Conservation (phyloP, 2,113 vertebrate genomes). For the Cinclus cinclus region DNA sequence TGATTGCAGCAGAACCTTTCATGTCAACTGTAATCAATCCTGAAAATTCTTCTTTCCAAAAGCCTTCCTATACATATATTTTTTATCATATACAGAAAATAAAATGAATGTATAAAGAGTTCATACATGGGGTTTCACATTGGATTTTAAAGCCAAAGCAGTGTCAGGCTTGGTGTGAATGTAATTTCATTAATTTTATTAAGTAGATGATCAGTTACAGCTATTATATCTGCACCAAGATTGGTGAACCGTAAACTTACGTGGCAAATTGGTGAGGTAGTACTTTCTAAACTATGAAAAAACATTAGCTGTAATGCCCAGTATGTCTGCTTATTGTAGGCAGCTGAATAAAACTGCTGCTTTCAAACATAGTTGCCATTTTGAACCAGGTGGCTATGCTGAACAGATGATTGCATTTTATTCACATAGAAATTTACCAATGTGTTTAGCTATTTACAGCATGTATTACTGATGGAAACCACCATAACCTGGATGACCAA, state of each 20-base stretch:
- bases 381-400: not conserved
- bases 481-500: not conserved
- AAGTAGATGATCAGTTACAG: not conserved
- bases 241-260: not conserved
- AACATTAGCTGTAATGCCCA: not conserved
- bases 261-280: not conserved
- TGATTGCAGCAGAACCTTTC: not conserved
- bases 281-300: not conserved
- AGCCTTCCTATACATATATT: not conserved
- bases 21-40: not conserved
- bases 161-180: not conserved
- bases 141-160: not conserved
- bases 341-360: not conserved
- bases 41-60: not conserved
- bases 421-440: not conserved
- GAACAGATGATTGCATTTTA: not conserved
- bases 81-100: not conserved
- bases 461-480: not conserved
- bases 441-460: not conserved
- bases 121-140: not conserved
- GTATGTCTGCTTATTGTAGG: not conserved
- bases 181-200: not conserved
- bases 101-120: not conserved
- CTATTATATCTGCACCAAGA: not conserved
- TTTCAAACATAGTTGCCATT: not conserved